These are phyloP conservation scores for Zosterops hypoxanthus DNA, from an alignment of 2,113 vertebrate species.

Conservation along the genomic window DNA sequence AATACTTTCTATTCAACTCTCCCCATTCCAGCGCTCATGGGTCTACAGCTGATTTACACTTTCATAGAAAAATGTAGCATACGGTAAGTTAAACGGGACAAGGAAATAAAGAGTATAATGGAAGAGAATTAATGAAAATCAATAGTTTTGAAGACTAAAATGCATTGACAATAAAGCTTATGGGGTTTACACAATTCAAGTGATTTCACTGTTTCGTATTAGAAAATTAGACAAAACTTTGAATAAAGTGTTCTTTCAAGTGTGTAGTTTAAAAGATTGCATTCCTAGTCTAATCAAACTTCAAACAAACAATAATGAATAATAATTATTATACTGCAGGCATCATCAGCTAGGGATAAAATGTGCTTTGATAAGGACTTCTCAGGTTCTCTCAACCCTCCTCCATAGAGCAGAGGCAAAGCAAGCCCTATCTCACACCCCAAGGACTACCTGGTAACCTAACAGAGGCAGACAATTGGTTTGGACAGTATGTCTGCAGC, in stretches of 20 bases:
- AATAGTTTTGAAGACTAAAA: constrained; percentile 66
- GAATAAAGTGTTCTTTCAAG: not conserved
- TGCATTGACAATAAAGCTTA: constrained; percentile 66
- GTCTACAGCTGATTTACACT: constrained; percentile 9
- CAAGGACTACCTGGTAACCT: not conserved
- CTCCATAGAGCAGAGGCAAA: not conserved
- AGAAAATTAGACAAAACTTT: constrained; percentile 62
- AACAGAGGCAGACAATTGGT: not conserved
- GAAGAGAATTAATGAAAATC: constrained; percentile 66
- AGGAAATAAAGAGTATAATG: constrained; percentile 61
- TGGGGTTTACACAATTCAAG: constrained; percentile 54
- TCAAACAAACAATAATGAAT: not conserved
- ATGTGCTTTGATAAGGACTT: not conserved
- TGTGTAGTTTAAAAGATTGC: not conserved
- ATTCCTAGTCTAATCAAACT: not conserved
- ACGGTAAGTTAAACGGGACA: constrained; percentile 53
- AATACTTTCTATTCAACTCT: not conserved
- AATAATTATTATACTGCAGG: not conserved
- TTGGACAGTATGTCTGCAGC: not conserved
- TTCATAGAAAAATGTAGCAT: not conserved
- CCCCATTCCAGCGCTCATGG: not conserved
- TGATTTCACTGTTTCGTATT: constrained; percentile 60
- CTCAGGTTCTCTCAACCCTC: not conserved
- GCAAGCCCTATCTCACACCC: not conserved
- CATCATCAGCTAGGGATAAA: not conserved